Conservation (phyloP, 2,888 invertebrate genomes). For the Drosophila formosana region DNA sequence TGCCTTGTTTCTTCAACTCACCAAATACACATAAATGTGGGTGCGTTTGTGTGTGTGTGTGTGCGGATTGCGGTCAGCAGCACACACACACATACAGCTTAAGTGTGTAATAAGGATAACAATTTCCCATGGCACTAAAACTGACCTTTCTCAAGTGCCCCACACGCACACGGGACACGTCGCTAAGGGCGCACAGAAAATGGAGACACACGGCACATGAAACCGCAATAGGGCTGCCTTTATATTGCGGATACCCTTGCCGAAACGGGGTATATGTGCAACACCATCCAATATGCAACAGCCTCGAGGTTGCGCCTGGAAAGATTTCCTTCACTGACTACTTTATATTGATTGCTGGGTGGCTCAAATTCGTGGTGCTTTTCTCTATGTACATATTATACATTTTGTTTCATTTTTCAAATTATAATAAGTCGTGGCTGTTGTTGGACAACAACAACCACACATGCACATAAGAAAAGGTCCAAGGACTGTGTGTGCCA, state of each 20-base stretch:
- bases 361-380: not conserved
- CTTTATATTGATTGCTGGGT: not conserved
- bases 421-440: conserved; percentile 4
- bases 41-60: conserved; percentile 8
- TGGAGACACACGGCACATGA: conserved; percentile 19
- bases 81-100: conserved; percentile 31
- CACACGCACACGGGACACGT: conserved; percentile 26
- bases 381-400: not conserved
- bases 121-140: conserved; percentile 73
- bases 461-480: conserved; percentile 8
- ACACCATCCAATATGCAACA: not conserved
- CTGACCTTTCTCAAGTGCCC: conserved; percentile 78
- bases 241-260: conserved; percentile 9
- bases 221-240: conserved; percentile 25
- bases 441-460: not conserved
- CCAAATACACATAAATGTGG: not conserved
- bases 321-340: no score
- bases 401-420: conserved; percentile 28
- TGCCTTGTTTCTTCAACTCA: conserved; percentile 37
- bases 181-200: conserved; percentile 26
- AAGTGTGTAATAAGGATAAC: conserved; percentile 71
- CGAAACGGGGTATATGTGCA: not conserved
- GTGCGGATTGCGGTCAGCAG: conserved; percentile 30
- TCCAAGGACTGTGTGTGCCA: not conserved
- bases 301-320: not conserved